Evolutionary conservation across 2,888 invertebrate species (phyloP), one percentile per base, ranked within the genome.

Genomic region (Athalia circularis): DNA sequence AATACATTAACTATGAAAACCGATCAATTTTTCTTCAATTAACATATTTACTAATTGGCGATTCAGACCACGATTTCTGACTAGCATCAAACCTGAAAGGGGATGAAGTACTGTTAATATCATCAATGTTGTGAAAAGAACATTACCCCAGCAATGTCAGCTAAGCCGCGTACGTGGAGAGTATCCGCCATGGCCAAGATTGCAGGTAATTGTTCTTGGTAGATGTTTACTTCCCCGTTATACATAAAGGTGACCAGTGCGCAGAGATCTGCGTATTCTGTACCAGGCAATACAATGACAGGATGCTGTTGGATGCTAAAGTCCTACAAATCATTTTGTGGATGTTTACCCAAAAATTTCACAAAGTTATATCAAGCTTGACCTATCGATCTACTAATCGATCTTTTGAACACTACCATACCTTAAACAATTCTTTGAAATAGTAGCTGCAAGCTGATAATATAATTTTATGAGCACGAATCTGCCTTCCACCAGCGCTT

Each of bases 361-460:
- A 47, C 62, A n/a, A 52, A 4, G 13, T 8, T 45, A 48, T 15
- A n/a, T 13, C 48, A 9, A 29, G 7, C 2, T 29, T 29, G 29
- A 29, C 29, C 29, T 29, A 29, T 29, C 29, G 29, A 29, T 29
- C 29, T 29, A 2, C 59, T 65, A 57, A 54, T 78, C 54, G 52
- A 11, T 52, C 8, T 80, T 79, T 77, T 62, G 59, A 1, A 29
- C 29, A 65, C 29, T 82, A 82, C 48, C 80, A 80, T 90, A 95
- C 95, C 94, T 95, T 95, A 91, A 97, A 97, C 81, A 97, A 92
- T 87, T 96, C 96, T 85, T 96, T 94, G 90, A 97, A 97, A 91
- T 97, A 97, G 83, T 95, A 95, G 91, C 97, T 97, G 91, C 97
- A 97, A 81, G 97, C 96, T 47, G 97, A 97, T 78, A 97, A 92